A percentile compares a stretch with the other conserved stretches of the same genome.
phyloP scores from a whole-genome alignment of 2,797 vertebrate genomes.

The Balearica regulorum region DNA sequence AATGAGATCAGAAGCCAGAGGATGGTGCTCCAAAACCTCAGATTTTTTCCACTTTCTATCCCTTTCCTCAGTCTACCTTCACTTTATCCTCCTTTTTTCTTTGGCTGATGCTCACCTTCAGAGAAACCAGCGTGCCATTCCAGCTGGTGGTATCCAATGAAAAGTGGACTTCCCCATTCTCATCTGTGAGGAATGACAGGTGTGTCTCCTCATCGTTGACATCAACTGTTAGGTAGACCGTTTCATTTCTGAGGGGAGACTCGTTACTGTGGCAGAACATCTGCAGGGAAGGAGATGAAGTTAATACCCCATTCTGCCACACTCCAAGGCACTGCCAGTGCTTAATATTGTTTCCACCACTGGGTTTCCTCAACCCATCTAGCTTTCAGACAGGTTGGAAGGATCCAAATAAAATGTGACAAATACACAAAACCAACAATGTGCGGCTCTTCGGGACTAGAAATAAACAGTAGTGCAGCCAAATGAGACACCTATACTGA shows the following conservation, averaged over 20 bases:
- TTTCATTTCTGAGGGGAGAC: not conserved
- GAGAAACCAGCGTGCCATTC: slow-evolving; percentile 13
- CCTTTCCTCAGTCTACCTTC: not conserved
- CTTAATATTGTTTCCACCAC: not conserved
- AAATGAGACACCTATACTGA: not conserved
- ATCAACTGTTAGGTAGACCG: not conserved
- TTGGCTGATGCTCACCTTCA: slow-evolving; percentile 25
- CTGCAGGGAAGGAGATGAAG: not conserved
- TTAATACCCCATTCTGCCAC: not conserved
- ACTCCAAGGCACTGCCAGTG: not conserved
- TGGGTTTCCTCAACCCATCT: not conserved
- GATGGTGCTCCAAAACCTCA: not conserved
- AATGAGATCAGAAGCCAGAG: not conserved
- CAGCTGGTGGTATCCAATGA: slow-evolving; percentile 43
- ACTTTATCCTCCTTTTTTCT: not conserved
- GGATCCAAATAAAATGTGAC: not conserved
- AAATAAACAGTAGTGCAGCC: not conserved
- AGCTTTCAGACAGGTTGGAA: not conserved
- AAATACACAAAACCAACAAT: not conserved
- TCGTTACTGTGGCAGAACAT: not conserved
- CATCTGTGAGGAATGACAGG: slow-evolving; percentile 26
- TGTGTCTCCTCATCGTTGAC: not conserved
- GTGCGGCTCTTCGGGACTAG: not conserved
- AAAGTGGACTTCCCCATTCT: slow-evolving; percentile 43
- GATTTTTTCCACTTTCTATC: not conserved